phyloP scores from a whole-genome alignment of 2,888 invertebrate genomes.

The Choreutis nemorana region DNA sequence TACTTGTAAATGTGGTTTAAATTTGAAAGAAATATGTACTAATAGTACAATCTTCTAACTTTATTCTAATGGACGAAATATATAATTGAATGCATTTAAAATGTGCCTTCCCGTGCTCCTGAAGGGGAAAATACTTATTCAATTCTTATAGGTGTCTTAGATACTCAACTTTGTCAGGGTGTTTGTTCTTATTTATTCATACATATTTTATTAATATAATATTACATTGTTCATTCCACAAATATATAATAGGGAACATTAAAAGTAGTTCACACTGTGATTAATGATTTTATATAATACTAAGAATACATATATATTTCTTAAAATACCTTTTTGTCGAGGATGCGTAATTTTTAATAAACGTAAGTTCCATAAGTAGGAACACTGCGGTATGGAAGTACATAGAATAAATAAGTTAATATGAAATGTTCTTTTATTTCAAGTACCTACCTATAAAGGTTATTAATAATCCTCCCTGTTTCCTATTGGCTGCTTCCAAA shows the following conservation, averaged over 20 bases:
- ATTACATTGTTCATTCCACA: too few relatives aligned
- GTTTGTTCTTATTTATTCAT: slow-evolving; percentile 27
- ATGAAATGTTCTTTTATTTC: background rate
- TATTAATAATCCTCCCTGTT: too few relatives aligned
- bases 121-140: background rate
- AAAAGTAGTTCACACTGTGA: slow-evolving; percentile 53
- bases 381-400: slow-evolving; percentile 42
- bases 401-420: slow-evolving; percentile 33
- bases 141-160: background rate
- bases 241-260: too few relatives aligned
- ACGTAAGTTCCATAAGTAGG: slow-evolving; percentile 47
- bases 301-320: slow-evolving; percentile 33
- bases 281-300: slow-evolving; percentile 32
- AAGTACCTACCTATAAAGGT: too few relatives aligned
- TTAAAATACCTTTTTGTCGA: too few relatives aligned
- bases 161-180: slow-evolving; percentile 19
- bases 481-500: too few relatives aligned
- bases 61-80: too few relatives aligned
- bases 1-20: too few relatives aligned
- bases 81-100: slow-evolving; percentile 7
- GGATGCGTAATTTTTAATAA: slow-evolving; percentile 35
- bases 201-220: too few relatives aligned
- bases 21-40: too few relatives aligned
- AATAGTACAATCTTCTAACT: too few relatives aligned
- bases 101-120: slow-evolving; percentile 6